phyloP scores from a whole-genome alignment of 2,797 vertebrate species.

The Syngnathus acus region DNA sequence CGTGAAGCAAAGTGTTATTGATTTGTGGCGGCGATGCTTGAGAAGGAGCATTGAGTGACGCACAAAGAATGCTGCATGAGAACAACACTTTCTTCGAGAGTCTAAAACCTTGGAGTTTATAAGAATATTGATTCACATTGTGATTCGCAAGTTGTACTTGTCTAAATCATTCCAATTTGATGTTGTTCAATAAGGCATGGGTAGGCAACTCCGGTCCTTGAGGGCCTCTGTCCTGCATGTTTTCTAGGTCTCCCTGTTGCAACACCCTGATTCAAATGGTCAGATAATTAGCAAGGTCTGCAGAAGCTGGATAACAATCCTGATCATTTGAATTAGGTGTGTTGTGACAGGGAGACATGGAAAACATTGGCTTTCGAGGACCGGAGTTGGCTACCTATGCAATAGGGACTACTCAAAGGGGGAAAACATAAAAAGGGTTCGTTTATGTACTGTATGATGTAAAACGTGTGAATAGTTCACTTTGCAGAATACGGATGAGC shows the following conservation, averaged over 20 bases:
- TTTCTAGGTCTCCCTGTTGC: no score
- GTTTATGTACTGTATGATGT: no score
- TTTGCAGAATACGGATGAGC: neutral
- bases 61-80: neutral
- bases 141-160: neutral
- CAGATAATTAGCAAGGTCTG: no score
- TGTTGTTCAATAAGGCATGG: neutral
- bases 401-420: neutral
- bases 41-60: neutral
- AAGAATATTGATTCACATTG: slow-evolving; percentile 8
- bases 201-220: no score
- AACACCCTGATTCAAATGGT: no score
- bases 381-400: no score
- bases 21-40: neutral
- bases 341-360: no score
- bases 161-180: neutral
- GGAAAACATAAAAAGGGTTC: neutral
- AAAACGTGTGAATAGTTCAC: neutral
- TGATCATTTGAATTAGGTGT: no score
- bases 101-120: neutral
- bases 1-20: slow-evolving; percentile 16
- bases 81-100: neutral
- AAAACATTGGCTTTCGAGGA: no score
- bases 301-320: no score
- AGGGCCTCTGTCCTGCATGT: no score